Conservation (phyloP, 1,140 invertebrate species). For the Drosophila subobscura region DNA sequence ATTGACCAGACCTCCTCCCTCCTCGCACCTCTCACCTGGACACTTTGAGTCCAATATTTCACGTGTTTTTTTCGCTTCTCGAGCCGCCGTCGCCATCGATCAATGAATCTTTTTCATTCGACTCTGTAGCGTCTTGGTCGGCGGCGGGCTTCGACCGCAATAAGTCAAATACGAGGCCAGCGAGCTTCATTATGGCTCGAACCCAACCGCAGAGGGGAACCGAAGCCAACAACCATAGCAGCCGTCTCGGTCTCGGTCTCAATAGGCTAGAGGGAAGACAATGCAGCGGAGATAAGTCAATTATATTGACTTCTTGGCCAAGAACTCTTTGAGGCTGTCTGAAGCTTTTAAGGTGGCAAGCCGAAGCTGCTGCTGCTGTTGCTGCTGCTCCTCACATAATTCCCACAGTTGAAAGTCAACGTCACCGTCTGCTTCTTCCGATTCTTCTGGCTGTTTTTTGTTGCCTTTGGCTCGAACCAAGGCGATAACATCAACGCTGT, state of each 20-base stretch:
- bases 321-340: constrained; percentile 55
- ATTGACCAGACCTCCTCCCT: constrained; percentile 50
- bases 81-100: constrained; percentile 51
- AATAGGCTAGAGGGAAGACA: constrained; percentile 47
- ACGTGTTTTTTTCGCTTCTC: constrained; percentile 64
- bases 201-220: constrained; percentile 55
- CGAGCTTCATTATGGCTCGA: constrained; percentile 70
- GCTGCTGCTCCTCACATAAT: constrained; percentile 45
- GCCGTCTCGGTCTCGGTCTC: constrained; percentile 29
- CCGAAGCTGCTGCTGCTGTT: constrained; percentile 5
- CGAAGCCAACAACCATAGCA: constrained; percentile 10
- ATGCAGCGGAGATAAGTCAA: constrained; percentile 75
- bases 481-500: constrained; percentile 75
- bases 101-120: constrained; percentile 51
- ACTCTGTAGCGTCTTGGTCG: constrained; percentile 37
- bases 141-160: constrained; percentile 62
- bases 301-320: constrained; percentile 76
- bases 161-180: constrained; percentile 79
- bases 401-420: constrained; percentile 71
- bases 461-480: constrained; percentile 52
- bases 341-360: constrained; percentile 68
- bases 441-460: constrained; percentile 18
- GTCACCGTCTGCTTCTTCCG: constrained; percentile 25
- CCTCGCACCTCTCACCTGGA: constrained; percentile 9
- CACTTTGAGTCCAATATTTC: constrained; percentile 66